Evolutionary conservation across 2,113 vertebrate genomes (phyloP), one percentile per base, ranked within the genome.

Genomic region (Fregata magnificens): DNA sequence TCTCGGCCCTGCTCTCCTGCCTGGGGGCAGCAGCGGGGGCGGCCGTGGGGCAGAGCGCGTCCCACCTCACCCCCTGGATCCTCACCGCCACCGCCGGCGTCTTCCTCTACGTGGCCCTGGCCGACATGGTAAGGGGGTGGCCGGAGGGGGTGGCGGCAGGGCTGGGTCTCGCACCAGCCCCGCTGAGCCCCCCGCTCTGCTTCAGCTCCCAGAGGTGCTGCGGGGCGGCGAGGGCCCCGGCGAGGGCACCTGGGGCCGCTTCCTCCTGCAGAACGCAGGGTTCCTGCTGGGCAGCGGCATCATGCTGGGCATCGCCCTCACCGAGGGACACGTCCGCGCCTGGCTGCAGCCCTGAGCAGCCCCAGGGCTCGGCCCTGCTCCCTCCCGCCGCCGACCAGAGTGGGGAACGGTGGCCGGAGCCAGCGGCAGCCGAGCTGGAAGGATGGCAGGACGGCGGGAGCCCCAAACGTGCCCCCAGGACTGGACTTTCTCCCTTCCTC

Each of bases 41-140:
- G 5, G 88, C 96, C 28, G 88, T 98, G 95, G 98, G 98, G 18
- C 95, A 96, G 87, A 97, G 97, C 58, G 98, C 97, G 10, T 34
- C 86, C 10, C 94, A 98, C 19, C 84, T 98, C 86, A 98, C 98
- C 38, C 98, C 98, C 17, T 99, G 99, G 99, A 94, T 99, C 83
- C 98, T 99, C 91, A 97, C 98, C 13, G 28, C 88, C 96, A 99
- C 99, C 6, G 98, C 99, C 4, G 99, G 99, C 42, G 81, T 98
- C 91, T 99, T 99, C 95, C 98, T 99, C 79, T 99, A 99, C 11
- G 98, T 99, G 94, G 98, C 98, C 34, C 93, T 99, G 13, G 98
- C 98, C 13, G 98, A 99, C 90, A 99, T 99, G 99, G 99, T 99
- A 78, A 93, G 94, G 93, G 49, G 65, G 65, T 1, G 20, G 13